Base-by-base conservation (phyloP, 2,797 vertebrate genomes). In the Hemitrygon akajei region DNA sequence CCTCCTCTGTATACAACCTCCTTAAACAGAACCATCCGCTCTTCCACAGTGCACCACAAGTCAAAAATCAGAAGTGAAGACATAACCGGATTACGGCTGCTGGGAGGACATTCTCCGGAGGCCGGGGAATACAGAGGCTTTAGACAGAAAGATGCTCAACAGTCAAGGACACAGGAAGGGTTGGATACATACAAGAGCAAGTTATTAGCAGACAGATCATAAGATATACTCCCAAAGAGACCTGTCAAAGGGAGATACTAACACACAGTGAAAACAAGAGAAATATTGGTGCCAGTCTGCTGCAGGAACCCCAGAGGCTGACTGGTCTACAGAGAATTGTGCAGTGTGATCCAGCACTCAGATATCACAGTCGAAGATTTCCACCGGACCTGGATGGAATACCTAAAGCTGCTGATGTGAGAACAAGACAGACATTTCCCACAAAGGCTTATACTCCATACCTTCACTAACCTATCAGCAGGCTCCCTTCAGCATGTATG, bases 111-210 rank as follows among this genome's bases (percentile, higher is more conserved):
- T 66, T 27, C 89, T 91, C 66, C 37, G 63, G 34, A 73, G 66
- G 40, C 89, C 18, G 34, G 71, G 89, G 37, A 69, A 91, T 20
- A 91, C 63, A 63, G 34, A 89, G n/a, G 37, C 89, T 40, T 91
- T 71, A 63, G 63, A 40, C 69, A 63, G 18, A 92, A 56, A 92
- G 89, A 37, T 37, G 12, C 37, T 73, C 71, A 6, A 40, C 69
- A 40, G 71, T 75, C 69, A 92, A 92, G 66, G 89, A 27, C 7
- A 92, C 89, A 75, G 89, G 71, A 73, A 47, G 69, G 66, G 47
- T 91, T 16, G 89, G 89, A 75, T 30, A 92, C 89, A 92, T 40
- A 92, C 37, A 92, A 75, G 40, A 92, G 71, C 89, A 92, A 73
- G 37, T 92, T 56, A 92, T 47, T 92, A 92, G 71, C 40, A 92